phyloP scores from a whole-genome alignment of 2,113 vertebrate genomes.

The Hyperoodon ampullatus region DNA sequence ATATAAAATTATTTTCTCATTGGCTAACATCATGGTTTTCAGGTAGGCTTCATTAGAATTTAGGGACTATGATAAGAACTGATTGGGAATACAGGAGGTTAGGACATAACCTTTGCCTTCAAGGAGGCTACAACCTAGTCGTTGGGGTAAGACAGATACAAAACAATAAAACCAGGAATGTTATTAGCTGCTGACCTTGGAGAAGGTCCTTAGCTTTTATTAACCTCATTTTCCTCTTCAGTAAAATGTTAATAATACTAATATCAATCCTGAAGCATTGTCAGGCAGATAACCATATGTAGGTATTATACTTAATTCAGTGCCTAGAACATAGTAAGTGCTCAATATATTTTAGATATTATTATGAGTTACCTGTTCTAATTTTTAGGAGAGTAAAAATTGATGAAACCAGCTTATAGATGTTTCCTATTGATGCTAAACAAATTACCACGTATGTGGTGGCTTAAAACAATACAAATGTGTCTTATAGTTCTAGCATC shows the following conservation, averaged over 20 bases:
- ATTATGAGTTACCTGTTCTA: neutral
- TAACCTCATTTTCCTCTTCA: neutral
- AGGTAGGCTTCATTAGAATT: neutral
- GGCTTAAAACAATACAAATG: neutral
- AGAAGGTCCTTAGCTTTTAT: neutral
- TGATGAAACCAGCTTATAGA: neutral
- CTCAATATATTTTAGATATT: neutral
- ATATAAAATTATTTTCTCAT: conserved; percentile 33
- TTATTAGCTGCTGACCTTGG: neutral
- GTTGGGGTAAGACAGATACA: neutral
- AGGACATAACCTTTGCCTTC: neutral
- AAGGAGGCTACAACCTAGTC: neutral
- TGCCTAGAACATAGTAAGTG: neutral
- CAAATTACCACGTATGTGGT: neutral
- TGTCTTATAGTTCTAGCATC: neutral
- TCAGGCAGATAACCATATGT: neutral
- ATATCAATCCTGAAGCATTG: neutral
- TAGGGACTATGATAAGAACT: neutral
- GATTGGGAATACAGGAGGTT: neutral
- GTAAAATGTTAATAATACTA: neutral
- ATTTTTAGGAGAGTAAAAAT: neutral
- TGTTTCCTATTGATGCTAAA: neutral
- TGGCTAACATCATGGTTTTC: conserved; percentile 16
- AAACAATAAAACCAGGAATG: neutral
- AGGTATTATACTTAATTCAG: neutral